These are phyloP conservation scores for Anthopleura xanthogrammica DNA, from an alignment of 92 coral and sea anemone species.

Conservation along the genomic window DNA sequence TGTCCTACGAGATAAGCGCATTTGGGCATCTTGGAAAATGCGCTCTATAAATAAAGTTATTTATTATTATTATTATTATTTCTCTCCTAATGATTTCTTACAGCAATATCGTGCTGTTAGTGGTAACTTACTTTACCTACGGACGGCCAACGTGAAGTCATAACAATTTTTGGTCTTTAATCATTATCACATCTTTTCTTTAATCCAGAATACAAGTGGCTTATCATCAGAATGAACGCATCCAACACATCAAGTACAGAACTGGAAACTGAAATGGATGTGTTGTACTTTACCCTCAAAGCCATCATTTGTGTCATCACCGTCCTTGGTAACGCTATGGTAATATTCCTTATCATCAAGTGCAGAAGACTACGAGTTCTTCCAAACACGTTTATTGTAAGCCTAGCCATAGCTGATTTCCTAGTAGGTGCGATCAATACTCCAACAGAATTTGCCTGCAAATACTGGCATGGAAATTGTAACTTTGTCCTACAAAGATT, in stretches of 20 bases:
- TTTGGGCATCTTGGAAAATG: no score
- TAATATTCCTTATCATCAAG: slow-evolving; percentile 50
- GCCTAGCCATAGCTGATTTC: slow-evolving; percentile 71
- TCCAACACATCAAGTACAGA: not conserved
- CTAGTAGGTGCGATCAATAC: slow-evolving; percentile 62
- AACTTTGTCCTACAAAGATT: slow-evolving; percentile 11
- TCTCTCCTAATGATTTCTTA: no score
- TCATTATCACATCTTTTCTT: no score
- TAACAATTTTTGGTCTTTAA: no score
- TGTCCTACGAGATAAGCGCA: no score
- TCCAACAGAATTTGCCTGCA: slow-evolving; percentile 56
- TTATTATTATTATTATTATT: no score
- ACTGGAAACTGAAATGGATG: not conserved
- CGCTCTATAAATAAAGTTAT: no score
- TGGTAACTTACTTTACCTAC: no score
- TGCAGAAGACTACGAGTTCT: slow-evolving; percentile 42
- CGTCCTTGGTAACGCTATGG: slow-evolving; percentile 64
- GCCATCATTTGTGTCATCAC: slow-evolving; percentile 59
- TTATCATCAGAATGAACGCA: not conserved
- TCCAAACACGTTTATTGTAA: slow-evolving; percentile 59
- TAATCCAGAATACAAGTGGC: no score
- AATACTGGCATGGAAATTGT: slow-evolving; percentile 29
- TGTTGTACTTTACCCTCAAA: slow-evolving; percentile 53
- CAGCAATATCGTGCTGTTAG: no score
- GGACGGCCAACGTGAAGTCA: no score